Percentiles rank a stretch among this genome's conserved stretches.
Conservation (phyloP, 2,797 vertebrate genomes). For the Acanthurus leucopareius region DNA sequence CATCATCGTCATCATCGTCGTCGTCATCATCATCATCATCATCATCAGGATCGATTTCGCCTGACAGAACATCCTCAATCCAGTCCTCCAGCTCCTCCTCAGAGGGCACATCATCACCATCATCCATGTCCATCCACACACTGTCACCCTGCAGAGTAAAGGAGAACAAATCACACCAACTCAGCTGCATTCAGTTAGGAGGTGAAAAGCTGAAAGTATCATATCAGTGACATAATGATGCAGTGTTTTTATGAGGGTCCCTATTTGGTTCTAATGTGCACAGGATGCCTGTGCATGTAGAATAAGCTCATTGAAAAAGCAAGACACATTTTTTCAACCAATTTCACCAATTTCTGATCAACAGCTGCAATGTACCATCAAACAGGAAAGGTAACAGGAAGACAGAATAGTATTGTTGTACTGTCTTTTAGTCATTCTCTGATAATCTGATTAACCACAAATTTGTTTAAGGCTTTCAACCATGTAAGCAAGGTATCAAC, state of each 20-base stretch:
- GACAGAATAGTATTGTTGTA: too few species aligned
- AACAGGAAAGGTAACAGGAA: background rate
- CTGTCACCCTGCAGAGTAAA: constrained; percentile 88
- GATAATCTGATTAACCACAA: too few species aligned
- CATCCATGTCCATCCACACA: constrained; percentile 92
- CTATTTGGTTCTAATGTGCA: background rate
- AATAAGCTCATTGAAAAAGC: background rate
- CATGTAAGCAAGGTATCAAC: too few species aligned
- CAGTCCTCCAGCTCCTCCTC: constrained; percentile 91
- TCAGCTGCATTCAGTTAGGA: background rate
- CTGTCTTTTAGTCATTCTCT: too few species aligned
- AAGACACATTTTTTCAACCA: background rate
- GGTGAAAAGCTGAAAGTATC: background rate
- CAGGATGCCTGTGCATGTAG: background rate
- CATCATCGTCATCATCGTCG: constrained; percentile 76
- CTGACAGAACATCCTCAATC: constrained; percentile 90
- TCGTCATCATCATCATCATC: constrained; percentile 81
- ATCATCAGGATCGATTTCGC: constrained; percentile 89
- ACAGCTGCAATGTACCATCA: background rate
- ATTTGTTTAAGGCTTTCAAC: too few species aligned
- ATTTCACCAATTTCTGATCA: background rate
- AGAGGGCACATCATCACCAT: constrained; percentile 90
- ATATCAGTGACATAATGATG: background rate
- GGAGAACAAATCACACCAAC: background rate
- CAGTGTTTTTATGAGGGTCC: background rate